These are phyloP conservation scores for Echinometra lucunter DNA, from an alignment of 53 echinoderm and acorn worm genomes.

Conservation along the genomic window DNA sequence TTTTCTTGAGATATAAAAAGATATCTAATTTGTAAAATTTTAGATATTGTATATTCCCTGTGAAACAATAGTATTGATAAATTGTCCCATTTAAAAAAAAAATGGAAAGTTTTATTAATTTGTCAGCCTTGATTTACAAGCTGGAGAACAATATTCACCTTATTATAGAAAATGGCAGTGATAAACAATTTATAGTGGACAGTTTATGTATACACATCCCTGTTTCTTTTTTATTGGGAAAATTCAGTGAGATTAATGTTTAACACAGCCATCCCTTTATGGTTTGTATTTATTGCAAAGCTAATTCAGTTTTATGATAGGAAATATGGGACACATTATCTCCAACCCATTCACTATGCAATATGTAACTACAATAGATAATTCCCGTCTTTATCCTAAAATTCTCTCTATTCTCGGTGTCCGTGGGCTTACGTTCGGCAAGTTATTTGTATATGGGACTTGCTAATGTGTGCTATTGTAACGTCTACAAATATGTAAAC, in stretches of 20 bases:
- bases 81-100: too few relatives aligned
- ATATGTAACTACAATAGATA: neutral
- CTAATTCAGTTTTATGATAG: too few relatives aligned
- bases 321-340: too few relatives aligned
- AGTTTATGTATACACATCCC: neutral
- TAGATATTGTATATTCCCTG: neutral
- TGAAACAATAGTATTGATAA: neutral
- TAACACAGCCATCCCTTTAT: neutral
- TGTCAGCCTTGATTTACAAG: too few relatives aligned
- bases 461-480: neutral
- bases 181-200: neutral
- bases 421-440: neutral
- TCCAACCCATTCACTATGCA: too few relatives aligned
- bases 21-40: neutral
- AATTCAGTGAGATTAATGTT: neutral
- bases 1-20: too few relatives aligned
- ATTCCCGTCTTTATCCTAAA: neutral
- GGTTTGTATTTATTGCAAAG: too few relatives aligned
- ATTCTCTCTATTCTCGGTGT: neutral
- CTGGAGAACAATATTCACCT: too few relatives aligned
- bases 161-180: neutral
- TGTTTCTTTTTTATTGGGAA: neutral
- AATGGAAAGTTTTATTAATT: too few relatives aligned
- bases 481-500: neutral
- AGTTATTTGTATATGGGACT: neutral